A percentile compares a stretch with the other conserved stretches of the same genome.
These are phyloP conservation scores for Phalacrocorax brasilianus DNA, from an alignment of 2,113 vertebrate genomes.

Conservation along the genomic window DNA sequence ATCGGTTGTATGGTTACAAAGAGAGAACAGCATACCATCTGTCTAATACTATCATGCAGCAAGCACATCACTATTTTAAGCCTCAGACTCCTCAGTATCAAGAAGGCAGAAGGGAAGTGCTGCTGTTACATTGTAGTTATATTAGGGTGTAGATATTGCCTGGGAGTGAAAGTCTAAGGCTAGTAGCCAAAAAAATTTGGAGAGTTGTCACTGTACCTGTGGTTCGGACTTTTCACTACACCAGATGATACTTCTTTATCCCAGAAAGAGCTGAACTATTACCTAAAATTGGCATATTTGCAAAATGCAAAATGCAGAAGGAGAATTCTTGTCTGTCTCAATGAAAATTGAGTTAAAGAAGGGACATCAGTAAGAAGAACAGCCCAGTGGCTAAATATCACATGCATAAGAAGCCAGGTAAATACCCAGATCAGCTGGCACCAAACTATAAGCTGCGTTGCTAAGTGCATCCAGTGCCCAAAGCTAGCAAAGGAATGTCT, in stretches of 20 bases:
- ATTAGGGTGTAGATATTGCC: neutral
- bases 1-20: neutral
- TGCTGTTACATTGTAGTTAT: neutral
- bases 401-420: neutral
- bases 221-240: neutral
- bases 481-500: neutral
- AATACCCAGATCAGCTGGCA: neutral
- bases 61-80: conserved; percentile 35
- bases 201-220: neutral
- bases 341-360: neutral
- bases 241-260: neutral
- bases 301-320: neutral
- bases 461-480: neutral
- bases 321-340: neutral
- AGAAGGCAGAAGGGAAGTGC: neutral
- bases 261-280: neutral
- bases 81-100: neutral
- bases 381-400: neutral
- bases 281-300: neutral
- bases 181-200: neutral
- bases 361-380: neutral
- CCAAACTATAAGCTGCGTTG: neutral
- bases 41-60: neutral
- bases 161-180: neutral
- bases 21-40: conserved; percentile 23